Base-by-base conservation (phyloP, 2,113 vertebrate genomes). In the Philantomba maxwellii region DNA sequence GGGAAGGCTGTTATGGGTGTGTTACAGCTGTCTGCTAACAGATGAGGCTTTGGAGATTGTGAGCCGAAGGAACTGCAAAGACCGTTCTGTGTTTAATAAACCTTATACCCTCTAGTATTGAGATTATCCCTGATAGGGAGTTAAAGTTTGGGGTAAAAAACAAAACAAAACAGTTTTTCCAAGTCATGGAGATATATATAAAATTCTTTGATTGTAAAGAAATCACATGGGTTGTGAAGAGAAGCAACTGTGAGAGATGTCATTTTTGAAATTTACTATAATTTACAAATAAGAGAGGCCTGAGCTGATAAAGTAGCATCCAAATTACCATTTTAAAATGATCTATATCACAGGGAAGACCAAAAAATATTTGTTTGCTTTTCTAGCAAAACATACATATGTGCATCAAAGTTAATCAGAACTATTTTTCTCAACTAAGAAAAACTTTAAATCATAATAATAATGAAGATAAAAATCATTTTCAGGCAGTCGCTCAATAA, bases 61-160 rank as follows among this genome's bases (percentile, higher is more conserved):
- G n/a, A 97, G 82, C n/a, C 1, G 12, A 88, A 95, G 85, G 55
- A 83, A 73, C 9, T 2, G 13, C 55, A 91, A 88, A 97, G 12
- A 70, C 33, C 47, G 90, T 64, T 94, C 87, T 94, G 55, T 87
- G 60, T 95, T 95, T 94, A 95, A 92, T 96, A 97, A 97, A 81
- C 87, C 84, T 58, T 82, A 87, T 14, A 87, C 66, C 55, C 75
- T 95, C 62, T 51, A 60, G 70, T 19, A 81, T 33, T 39, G 39
- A 97, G 66, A 66, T 70, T 53, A 55, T 60, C 58, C 43, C 36
- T 80, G 39, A 84, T 33, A 93, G 64, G 77, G 19, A 93, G n/a
- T 58, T 85, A 94, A 85, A 64, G 91, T 49, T 53, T 51, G 21
- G 36, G 11, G 19, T 0, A 0, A n/a, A 80, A 78, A 19, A 17